Evolutionary conservation across 2,113 vertebrate genomes (phyloP).

Genomic region (Coptodon rendalli): DNA sequence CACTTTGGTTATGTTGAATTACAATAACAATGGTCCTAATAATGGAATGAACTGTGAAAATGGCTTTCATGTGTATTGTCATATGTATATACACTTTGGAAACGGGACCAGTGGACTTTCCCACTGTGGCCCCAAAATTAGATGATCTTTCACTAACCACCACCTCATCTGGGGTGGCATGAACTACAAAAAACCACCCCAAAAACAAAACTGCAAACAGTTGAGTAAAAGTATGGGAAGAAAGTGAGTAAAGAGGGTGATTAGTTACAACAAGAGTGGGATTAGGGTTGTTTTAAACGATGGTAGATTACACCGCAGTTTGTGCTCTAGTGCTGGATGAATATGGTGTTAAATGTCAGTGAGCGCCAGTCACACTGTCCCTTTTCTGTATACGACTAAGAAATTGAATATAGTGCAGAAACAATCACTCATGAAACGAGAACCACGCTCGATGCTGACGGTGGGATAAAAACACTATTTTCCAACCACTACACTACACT

Average conservation of each 20-base stretch:
- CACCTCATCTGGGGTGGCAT: accelerated
- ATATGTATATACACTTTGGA: not conserved
- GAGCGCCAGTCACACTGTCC: not conserved
- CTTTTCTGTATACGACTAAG: not conserved
- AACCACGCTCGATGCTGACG: accelerated
- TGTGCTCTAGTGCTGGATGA: not conserved
- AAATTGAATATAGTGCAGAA: not conserved
- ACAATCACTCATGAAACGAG: not conserved
- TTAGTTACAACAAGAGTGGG: constrained; percentile 35
- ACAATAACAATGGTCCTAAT: constrained; percentile 51
- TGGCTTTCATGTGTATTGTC: constrained; percentile 12
- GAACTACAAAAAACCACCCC: not conserved
- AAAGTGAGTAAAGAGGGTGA: not conserved
- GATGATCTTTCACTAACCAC: not conserved
- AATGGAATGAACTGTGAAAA: constrained; percentile 51
- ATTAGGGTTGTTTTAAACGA: constrained; percentile 37
- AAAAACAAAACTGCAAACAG: not conserved
- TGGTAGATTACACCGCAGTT: constrained; percentile 16
- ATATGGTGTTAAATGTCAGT: constrained; percentile 9
- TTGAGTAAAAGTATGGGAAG: not conserved
- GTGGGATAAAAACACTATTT: not conserved
- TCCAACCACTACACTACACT: not conserved
- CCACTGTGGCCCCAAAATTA: not conserved
- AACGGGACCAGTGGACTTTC: not conserved
- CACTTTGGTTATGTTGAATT: constrained; percentile 36